Percentiles rank a stretch among this genome's conserved stretches.
phyloP scores from a whole-genome alignment of 2,113 vertebrate genomes.

The Dasyprocta punctata region DNA sequence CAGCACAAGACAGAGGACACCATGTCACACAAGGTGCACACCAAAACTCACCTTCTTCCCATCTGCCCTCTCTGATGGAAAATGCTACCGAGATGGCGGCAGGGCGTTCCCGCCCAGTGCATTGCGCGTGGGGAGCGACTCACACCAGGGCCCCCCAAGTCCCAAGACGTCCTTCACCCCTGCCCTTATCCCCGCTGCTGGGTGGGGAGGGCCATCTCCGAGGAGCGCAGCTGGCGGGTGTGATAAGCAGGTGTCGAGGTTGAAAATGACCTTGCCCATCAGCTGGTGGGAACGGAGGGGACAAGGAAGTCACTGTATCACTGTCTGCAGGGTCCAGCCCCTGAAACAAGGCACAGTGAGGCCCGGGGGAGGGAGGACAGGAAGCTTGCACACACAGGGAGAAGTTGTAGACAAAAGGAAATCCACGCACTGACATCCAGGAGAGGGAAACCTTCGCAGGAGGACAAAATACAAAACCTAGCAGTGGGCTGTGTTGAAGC shows the following conservation, averaged over 20 bases:
- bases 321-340: not conserved
- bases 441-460: not conserved
- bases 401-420: constrained; percentile 39
- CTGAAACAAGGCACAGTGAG: constrained; percentile 34
- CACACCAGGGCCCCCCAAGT: not conserved
- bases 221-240: constrained; percentile 55
- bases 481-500: not conserved
- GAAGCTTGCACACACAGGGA: not conserved
- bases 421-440: not conserved
- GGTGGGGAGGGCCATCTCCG: not conserved
- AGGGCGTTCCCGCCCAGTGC: not conserved
- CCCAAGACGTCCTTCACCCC: not conserved
- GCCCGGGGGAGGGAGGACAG: not conserved
- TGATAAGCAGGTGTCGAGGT: constrained; percentile 80
- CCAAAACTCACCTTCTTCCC: not conserved
- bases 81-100: rapidly evolving
- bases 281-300: constrained; percentile 64
- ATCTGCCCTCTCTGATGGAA: not conserved
- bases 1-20: not conserved
- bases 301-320: constrained; percentile 75
- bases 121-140: not conserved
- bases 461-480: not conserved
- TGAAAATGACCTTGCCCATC: constrained; percentile 78
- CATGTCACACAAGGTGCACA: rapidly evolving
- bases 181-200: not conserved